Evolutionary conservation across 2,113 vertebrate species (phyloP), one percentile per base, ranked within the genome.

Genomic region (Notechis scutatus): DNA sequence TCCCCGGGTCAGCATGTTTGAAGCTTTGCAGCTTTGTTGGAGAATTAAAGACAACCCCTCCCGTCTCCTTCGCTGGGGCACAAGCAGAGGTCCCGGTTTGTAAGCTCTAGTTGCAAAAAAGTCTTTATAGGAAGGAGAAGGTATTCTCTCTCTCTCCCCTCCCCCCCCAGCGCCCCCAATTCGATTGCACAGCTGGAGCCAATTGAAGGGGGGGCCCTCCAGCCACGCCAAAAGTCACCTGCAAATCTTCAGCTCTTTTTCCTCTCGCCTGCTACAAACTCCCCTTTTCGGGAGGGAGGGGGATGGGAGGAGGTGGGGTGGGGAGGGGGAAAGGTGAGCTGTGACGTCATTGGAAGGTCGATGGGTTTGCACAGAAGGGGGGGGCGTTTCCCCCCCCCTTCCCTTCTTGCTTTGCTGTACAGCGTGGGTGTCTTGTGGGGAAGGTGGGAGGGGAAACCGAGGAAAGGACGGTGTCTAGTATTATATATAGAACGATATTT

Each of bases 321-420:
- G 74, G 56, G 91, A 59, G 74, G 74, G 74, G 61, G 91, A 59
- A 64, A 89, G 93, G 4, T 91, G 85, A 88, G 0, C 57, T 20
- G 89, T 4, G 94, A 61, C 24, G 94, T 94, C 85, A 0, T 92
- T 93, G 95, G 95, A 96, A 96, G 95, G 96, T 96, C 93, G 88
- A 29, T 34, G 0, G 23, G 85, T 45, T 88, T 89, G 1, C 0
- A 92, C 85, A 59, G 90, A 56, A 39, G 47, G 56, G 15, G 23
- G 52, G 74, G 7, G 39, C 39, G 39, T 5, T 26, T 24, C 2
- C 10, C 14, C 8, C 2, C 21, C 26, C n/a, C 2, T 23, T 4
- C 23, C n/a, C 21, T n/a, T n/a, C 23, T 52, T n/a, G 14, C 47
- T 59, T 55, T 29, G n/a, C 39, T 0, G 4, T 24, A 52, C 29